Conservation (phyloP, 2,797 vertebrate species). For the Sebastes steindachneri region DNA sequence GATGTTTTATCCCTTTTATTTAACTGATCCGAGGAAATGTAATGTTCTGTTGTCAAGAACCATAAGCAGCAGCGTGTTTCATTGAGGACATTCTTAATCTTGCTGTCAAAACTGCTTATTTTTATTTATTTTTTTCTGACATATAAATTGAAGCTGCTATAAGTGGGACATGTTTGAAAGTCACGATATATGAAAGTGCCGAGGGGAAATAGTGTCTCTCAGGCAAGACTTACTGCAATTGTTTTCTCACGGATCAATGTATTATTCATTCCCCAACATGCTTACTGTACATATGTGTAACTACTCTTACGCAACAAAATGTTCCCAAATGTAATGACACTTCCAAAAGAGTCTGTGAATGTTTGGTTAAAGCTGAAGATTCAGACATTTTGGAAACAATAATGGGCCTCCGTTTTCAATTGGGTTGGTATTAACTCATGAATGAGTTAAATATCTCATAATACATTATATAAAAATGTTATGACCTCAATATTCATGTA, state of each 20-base stretch:
- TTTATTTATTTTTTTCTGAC: background rate
- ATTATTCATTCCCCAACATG: constrained; percentile 10
- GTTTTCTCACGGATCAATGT: constrained; percentile 1
- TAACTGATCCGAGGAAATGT: background rate
- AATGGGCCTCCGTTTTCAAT: background rate
- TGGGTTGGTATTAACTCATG: background rate
- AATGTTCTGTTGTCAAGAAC: constrained; percentile 30
- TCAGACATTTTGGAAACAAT: background rate
- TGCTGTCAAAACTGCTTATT: constrained; percentile 44
- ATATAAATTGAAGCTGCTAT: constrained; percentile 57
- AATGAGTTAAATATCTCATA: background rate
- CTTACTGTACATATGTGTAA: background rate
- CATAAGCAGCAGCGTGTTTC: constrained; percentile 11
- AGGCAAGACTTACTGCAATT: background rate
- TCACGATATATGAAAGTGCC: constrained; percentile 13
- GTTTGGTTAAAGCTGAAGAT: background rate
- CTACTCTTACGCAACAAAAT: background rate
- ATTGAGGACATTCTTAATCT: constrained; percentile 34
- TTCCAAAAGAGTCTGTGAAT: background rate
- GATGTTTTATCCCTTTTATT: background rate
- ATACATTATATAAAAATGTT: background rate
- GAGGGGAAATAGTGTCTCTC: background rate
- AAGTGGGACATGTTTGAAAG: constrained; percentile 56
- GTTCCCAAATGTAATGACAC: background rate
- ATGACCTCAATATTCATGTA: background rate